Evolutionary conservation across 2,888 invertebrate species (phyloP), one percentile per base, ranked within the genome.

Genomic region (Alloscopus bannaensis): DNA sequence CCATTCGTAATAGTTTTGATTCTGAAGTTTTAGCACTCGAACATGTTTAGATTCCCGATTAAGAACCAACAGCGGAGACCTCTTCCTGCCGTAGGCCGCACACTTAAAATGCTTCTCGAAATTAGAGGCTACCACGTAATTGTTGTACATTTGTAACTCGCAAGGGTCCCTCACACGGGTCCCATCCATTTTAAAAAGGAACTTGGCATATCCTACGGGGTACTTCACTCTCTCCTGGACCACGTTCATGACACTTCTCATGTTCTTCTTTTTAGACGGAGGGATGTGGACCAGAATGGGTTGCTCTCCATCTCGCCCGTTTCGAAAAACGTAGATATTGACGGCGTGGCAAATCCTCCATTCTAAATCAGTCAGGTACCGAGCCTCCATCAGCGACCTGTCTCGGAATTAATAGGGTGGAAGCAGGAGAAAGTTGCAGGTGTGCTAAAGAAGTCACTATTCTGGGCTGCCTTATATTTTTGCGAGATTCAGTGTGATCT

Each of bases 311-410:
- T 85, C 86, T 31, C 73, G 79, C 2, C 86, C 86, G 65, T 86
- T 86, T 29, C 81, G 79, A 66, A 81, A 86, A 20, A 85, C 83
- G 73, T 86, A 86, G 45, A 86, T 86, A 65, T 86, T 86, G 13
- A 85, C 84, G 2, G 86, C 84, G 47, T 86, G 84, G 69, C 85
- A 85, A 62, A 86, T 85, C 52, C 85, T 76, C 85, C 85, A 85
- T 68, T 86, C 84, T 24, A 86, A 55, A 45, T 86, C 86, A 0
- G 85, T 85, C 57, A 85, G 26, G 52, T 85, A 85, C n/a, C 85
- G 79, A 13, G 85, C 76, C 64, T 83, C 82, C 83, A 84, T 84
- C 11, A 16, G 11, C 47, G n/a, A 47, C 18, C 45, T 16, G 13
- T 11, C 45, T 45, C 45, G 13, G 45, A 47, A 47, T 47, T 4